Percentiles rank a stretch among this genome's conserved stretches.
Evolutionary conservation across 37 sponge, comb jelly and placozoan species (phyloP).

Genomic region (Axinella damicornis): DNA sequence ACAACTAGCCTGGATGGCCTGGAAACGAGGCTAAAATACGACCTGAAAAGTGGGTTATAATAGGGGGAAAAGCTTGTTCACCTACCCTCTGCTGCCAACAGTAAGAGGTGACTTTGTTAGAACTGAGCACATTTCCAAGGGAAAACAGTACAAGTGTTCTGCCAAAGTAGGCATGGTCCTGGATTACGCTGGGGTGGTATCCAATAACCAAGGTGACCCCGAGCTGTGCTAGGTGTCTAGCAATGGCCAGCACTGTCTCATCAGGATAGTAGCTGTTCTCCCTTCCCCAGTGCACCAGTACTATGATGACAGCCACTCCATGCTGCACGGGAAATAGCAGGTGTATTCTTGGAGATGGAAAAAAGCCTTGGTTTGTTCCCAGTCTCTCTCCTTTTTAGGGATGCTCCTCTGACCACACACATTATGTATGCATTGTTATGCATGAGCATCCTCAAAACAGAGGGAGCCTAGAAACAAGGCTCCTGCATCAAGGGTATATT

Average conservation of each 20-base stretch:
- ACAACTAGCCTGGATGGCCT: too few species aligned
- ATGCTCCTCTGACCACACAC: too few species aligned
- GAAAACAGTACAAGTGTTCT: slow-evolving; percentile 76
- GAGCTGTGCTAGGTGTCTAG: slow-evolving; percentile 54
- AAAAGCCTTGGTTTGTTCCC: too few species aligned
- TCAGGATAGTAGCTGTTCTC: slow-evolving; percentile 51
- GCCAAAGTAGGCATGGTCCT: slow-evolving; percentile 80
- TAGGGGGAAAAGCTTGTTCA: too few species aligned
- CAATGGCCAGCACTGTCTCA: slow-evolving; percentile 56
- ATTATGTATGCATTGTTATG: too few species aligned
- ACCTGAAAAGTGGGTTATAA: too few species aligned
- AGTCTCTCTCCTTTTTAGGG: too few species aligned
- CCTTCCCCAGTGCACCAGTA: slow-evolving; percentile 79
- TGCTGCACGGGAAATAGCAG: slow-evolving; percentile 24
- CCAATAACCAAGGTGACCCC: slow-evolving; percentile 61
- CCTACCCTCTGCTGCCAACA: slow-evolving; percentile 66
- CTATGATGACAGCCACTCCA: slow-evolving; percentile 66
- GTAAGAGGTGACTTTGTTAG: not conserved
- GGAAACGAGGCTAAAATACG: too few species aligned
- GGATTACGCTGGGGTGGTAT: slow-evolving; percentile 57
- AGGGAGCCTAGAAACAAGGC: too few species aligned
- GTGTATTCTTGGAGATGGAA: too few species aligned
- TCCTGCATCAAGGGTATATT: too few species aligned
- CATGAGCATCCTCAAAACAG: too few species aligned
- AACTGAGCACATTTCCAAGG: slow-evolving; percentile 33